phyloP scores from a whole-genome alignment of 2,113 vertebrate genomes.

The Pelecanoides urinatrix region DNA sequence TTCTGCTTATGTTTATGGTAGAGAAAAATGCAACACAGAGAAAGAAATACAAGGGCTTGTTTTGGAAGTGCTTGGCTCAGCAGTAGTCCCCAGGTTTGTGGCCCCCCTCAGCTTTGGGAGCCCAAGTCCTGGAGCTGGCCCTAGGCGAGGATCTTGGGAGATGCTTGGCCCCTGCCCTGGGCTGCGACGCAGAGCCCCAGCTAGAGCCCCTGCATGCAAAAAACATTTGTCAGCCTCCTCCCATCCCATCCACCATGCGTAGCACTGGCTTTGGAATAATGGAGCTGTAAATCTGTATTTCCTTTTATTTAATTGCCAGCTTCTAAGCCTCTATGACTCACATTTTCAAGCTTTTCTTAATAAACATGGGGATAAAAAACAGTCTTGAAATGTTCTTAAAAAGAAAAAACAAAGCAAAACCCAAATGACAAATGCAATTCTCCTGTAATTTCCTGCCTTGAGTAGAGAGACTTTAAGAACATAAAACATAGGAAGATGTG shows the following conservation, averaged over 20 bases:
- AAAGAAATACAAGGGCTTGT: neutral
- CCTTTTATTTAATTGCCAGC: neutral
- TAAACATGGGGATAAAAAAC: neutral
- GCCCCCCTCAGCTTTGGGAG: neutral
- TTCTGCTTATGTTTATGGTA: neutral
- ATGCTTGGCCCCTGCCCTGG: neutral
- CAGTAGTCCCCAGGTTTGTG: neutral
- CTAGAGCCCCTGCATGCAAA: neutral
- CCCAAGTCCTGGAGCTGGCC: neutral
- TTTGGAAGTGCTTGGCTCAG: neutral
- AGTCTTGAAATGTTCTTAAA: neutral
- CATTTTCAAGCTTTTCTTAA: neutral
- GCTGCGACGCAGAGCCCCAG: neutral
- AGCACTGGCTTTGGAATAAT: neutral
- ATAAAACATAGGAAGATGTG: neutral
- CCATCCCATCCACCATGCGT: neutral
- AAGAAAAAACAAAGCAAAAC: neutral
- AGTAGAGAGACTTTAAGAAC: neutral
- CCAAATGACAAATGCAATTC: neutral
- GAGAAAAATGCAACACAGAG: neutral
- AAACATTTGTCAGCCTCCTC: neutral
- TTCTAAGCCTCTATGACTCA: neutral
- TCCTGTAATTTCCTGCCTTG: neutral
- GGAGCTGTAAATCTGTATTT: neutral
- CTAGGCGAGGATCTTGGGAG: fast-evolving